These are phyloP conservation scores for Conus canariensis DNA, from an alignment of 2,888 invertebrate genomes.

Conservation along the genomic window DNA sequence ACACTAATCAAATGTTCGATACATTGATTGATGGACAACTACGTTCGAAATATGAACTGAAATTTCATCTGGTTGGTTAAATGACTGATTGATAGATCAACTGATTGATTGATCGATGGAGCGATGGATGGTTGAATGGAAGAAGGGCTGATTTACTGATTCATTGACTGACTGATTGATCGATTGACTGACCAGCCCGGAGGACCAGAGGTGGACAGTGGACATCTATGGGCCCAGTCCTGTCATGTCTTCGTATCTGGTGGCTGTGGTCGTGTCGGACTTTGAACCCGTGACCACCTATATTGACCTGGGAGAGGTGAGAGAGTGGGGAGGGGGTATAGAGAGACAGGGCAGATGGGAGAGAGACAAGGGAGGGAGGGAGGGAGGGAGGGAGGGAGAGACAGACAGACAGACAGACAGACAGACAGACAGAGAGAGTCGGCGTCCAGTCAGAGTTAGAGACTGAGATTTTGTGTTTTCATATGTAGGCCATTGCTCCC, in stretches of 20 bases:
- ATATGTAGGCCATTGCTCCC: too few species aligned
- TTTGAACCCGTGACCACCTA: not conserved
- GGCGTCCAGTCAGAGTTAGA: too few species aligned
- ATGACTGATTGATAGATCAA: not conserved
- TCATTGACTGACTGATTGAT: not conserved
- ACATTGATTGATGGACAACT: too few species aligned
- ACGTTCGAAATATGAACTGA: too few species aligned
- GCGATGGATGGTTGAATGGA: too few species aligned
- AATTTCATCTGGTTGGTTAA: not conserved
- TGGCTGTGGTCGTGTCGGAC: not conserved
- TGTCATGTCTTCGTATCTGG: not conserved
- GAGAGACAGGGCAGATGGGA: too few species aligned
- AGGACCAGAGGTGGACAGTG: not conserved
- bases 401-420: not conserved
- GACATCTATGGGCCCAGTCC: conserved; percentile 1
- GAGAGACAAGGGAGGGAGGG: not conserved
- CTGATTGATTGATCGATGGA: not conserved
- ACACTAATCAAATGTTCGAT: too few species aligned
- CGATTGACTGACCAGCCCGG: not conserved
- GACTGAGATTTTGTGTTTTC: too few species aligned
- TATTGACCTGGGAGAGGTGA: not conserved
- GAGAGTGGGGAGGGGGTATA: not conserved
- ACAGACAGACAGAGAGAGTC: not conserved
- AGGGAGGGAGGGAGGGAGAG: not conserved
- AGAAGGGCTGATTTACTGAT: not conserved